phyloP scores from a whole-genome alignment of 2,797 vertebrate species.

The Saxicola maurus region DNA sequence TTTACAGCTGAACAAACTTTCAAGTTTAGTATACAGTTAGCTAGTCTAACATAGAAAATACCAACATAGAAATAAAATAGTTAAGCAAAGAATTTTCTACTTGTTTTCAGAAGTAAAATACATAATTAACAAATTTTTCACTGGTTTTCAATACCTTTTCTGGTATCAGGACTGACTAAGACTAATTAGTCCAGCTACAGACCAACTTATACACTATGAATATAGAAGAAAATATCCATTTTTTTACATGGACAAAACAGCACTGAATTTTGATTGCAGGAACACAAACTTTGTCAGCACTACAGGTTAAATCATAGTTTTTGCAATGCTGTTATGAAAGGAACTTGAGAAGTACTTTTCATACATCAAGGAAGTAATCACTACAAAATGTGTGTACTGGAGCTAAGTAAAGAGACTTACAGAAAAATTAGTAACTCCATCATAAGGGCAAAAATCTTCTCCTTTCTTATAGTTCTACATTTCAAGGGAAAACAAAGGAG shows the following conservation, averaged over 20 bases:
- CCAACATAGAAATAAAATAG: neutral
- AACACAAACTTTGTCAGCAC: neutral
- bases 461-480: neutral
- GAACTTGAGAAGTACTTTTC: neutral
- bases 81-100: neutral
- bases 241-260: neutral
- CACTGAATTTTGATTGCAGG: neutral
- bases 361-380: neutral
- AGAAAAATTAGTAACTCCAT: neutral
- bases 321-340: neutral
- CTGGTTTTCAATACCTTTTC: neutral
- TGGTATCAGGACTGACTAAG: neutral
- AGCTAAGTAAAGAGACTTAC: neutral
- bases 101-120: neutral
- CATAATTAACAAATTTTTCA: neutral
- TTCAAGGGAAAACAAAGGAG: neutral
- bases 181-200: neutral
- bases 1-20: neutral
- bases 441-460: neutral
- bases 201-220: neutral
- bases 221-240: neutral
- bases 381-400: neutral
- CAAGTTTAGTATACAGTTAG: neutral
- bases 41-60: neutral
- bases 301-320: neutral